Evolutionary conservation across 1,140 invertebrate species (phyloP).

Genomic region (Pseudomyrmex pallidus): DNA sequence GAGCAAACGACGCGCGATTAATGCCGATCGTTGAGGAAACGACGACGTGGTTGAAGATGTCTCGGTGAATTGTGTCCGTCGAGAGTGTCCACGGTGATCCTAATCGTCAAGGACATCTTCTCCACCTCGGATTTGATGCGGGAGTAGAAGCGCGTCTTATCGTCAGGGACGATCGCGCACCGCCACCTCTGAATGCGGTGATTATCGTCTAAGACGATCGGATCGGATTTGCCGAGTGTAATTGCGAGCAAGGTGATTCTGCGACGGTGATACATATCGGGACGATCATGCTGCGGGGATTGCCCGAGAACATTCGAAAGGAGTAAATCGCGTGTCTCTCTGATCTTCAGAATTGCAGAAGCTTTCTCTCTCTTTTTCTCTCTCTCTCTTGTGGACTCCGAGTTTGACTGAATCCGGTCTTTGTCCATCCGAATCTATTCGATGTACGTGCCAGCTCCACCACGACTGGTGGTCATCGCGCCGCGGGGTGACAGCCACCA

Average conservation of each 20-base stretch:
- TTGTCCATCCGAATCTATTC: not conserved
- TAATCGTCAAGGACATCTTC: not conserved
- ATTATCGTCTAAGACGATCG: slow-evolving; percentile 39
- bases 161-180: slow-evolving; percentile 32
- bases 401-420: not conserved
- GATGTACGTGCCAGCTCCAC: slow-evolving; percentile 12
- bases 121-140: not conserved
- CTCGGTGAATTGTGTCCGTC: not conserved
- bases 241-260: not conserved
- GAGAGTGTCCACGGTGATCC: slow-evolving; percentile 9
- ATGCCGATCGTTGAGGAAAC: not conserved
- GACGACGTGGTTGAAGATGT: slow-evolving; percentile 1
- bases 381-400: not conserved
- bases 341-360: too few species aligned
- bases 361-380: too few species aligned
- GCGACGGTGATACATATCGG: not conserved
- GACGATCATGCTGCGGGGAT: not conserved
- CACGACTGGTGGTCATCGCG: slow-evolving; percentile 19
- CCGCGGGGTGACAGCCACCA: slow-evolving; percentile 10
- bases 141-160: slow-evolving; percentile 5
- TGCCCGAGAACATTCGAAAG: not conserved
- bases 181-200: not conserved
- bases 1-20: not conserved
- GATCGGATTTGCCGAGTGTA: slow-evolving; percentile 3
- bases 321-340: too few species aligned